These are phyloP conservation scores for Lophotis ruficrista DNA, from an alignment of 2,113 vertebrate species.

Conservation along the genomic window DNA sequence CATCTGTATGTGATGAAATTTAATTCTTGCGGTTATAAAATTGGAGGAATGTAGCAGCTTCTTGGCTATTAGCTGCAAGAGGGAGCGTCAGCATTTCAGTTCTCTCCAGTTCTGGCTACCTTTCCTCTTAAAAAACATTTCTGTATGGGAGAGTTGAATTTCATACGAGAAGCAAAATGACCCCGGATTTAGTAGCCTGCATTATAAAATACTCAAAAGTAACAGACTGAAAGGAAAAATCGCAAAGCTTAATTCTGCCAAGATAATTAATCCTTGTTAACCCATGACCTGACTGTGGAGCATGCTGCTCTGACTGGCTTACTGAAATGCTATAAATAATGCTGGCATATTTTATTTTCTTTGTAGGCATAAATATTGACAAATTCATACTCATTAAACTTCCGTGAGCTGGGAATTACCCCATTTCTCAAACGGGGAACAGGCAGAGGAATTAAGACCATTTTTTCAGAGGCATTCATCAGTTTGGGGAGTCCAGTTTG, in stretches of 20 bases:
- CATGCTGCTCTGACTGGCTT: conserved; percentile 31
- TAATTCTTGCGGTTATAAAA: neutral
- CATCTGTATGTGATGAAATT: neutral
- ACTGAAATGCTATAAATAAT: conserved; percentile 44
- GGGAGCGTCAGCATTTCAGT: conserved; percentile 21
- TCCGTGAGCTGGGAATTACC: conserved; percentile 43
- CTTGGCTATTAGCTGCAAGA: conserved; percentile 1
- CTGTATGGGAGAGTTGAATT: neutral
- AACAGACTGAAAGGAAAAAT: conserved; percentile 49
- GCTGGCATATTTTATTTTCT: conserved; percentile 62
- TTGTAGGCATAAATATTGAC: conserved; percentile 63
- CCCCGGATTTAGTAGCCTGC: conserved; percentile 14
- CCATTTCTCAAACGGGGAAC: neutral
- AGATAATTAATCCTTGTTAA: conserved; percentile 59
- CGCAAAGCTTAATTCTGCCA: conserved; percentile 32
- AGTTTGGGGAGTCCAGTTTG: neutral
- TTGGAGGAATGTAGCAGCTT: neutral
- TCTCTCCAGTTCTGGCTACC: neutral
- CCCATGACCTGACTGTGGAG: conserved; percentile 30
- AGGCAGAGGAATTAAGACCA: neutral
- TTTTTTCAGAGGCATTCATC: neutral
- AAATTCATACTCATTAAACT: conserved; percentile 54
- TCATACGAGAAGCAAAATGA: conserved; percentile 1
- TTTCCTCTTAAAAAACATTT: neutral
- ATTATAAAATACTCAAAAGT: conserved; percentile 1